A percentile compares a stretch with the other conserved stretches of the same genome.
phyloP scores from a whole-genome alignment of 2,113 vertebrate genomes.

The Pluvianellus socialis region DNA sequence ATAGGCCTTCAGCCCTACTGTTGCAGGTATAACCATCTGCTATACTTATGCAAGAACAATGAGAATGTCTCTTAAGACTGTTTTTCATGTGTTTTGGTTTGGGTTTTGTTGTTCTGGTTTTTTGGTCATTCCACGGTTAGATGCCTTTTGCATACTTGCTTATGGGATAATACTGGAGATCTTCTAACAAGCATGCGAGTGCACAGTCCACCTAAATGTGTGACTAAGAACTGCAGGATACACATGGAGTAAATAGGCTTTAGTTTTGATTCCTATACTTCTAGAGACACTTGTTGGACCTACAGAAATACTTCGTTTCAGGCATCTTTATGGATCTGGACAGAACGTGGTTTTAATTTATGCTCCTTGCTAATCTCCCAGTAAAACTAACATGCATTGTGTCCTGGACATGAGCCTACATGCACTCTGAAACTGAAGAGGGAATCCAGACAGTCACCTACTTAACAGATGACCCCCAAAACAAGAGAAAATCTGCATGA shows the following conservation, averaged over 20 bases:
- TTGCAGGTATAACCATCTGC: neutral
- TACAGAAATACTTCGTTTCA: neutral
- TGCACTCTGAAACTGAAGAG: neutral
- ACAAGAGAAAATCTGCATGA: neutral
- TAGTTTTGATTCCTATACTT: neutral
- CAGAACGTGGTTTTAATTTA: neutral
- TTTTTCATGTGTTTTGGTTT: neutral
- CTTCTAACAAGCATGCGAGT: neutral
- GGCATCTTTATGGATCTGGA: neutral
- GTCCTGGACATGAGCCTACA: neutral
- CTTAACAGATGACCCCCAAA: neutral
- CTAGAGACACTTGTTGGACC: neutral
- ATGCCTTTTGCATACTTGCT: neutral
- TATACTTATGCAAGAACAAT: neutral
- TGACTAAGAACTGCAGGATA: neutral
- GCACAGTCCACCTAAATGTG: neutral
- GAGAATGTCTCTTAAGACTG: neutral
- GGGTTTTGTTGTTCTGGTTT: fast-evolving
- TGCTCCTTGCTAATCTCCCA: neutral
- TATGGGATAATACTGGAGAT: neutral
- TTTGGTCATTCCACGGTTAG: neutral
- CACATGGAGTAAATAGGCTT: neutral
- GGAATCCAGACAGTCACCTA: neutral
- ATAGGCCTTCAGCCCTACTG: neutral
- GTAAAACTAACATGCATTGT: neutral